Conservation (phyloP, 2,888 invertebrate species). For the Macrophya annulata region DNA sequence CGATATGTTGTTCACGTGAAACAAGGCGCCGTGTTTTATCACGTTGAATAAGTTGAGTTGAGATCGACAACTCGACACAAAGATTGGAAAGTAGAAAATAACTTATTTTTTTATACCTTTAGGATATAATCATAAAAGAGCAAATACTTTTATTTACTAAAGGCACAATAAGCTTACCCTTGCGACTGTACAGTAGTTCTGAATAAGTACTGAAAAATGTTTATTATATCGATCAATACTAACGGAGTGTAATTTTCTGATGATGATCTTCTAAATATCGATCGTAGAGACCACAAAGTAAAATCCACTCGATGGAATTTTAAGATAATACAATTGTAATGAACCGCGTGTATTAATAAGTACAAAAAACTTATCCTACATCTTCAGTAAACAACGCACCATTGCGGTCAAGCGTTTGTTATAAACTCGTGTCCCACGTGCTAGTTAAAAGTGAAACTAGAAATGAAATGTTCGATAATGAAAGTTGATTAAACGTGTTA, state of each 20-base stretch:
- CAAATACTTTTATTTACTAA: neutral
- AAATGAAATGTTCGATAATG: neutral
- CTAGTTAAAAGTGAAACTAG: neutral
- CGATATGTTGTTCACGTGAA: slow-evolving; percentile 1
- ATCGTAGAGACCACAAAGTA: neutral
- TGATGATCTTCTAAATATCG: slow-evolving; percentile 13
- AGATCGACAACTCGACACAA: neutral
- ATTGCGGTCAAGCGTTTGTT: neutral
- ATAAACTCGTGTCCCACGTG: neutral
- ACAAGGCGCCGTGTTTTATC: neutral
- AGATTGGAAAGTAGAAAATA: neutral
- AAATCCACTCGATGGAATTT: slow-evolving; percentile 13
- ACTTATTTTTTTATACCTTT: neutral
- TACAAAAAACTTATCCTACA: neutral
- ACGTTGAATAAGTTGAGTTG: neutral
- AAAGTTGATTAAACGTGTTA: neutral
- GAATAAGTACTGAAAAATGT: neutral
- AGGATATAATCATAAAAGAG: neutral
- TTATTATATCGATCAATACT: neutral
- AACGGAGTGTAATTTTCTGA: slow-evolving; percentile 15
- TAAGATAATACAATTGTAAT: slow-evolving; percentile 20
- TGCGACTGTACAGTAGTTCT: neutral
- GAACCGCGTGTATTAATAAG: neutral
- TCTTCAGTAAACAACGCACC: neutral
- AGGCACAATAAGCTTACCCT: neutral